phyloP scores from a whole-genome alignment of 2,888 invertebrate species.

The Drosophila testacea region DNA sequence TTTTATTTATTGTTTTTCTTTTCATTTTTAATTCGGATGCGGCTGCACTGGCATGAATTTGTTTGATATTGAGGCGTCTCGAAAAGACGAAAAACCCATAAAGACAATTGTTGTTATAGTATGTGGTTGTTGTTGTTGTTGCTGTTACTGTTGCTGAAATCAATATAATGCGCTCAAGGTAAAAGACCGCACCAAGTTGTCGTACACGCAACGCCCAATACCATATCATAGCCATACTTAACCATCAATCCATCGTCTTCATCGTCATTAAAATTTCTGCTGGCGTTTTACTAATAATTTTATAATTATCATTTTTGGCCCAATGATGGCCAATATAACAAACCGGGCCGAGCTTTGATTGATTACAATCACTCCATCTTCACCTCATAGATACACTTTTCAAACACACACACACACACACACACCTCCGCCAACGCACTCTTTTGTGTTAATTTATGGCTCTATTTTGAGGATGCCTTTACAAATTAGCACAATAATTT shows the following conservation, averaged over 20 bases:
- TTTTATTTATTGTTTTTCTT: conserved; percentile 22
- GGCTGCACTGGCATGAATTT: conserved; percentile 55
- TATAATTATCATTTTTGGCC: conserved; percentile 61
- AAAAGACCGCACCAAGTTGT: conserved; percentile 71
- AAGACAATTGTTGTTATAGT: conserved; percentile 32
- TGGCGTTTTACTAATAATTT: conserved; percentile 65
- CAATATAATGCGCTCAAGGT: conserved; percentile 72
- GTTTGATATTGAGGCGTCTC: conserved; percentile 43
- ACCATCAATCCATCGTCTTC: conserved; percentile 6
- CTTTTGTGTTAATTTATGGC: conserved; percentile 61
- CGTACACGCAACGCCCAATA: conserved; percentile 65
- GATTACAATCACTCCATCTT: conserved; percentile 35
- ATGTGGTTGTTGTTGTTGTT: conserved; percentile 22
- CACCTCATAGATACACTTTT: not conserved
- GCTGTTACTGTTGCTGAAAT: conserved; percentile 53
- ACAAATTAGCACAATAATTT: conserved; percentile 72
- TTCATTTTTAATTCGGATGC: conserved; percentile 21
- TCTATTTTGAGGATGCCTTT: conserved; percentile 58
- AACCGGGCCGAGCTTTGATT: conserved; percentile 44
- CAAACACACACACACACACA: conserved; percentile 2
- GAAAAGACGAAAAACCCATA: conserved; percentile 46
- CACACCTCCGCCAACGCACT: not conserved
- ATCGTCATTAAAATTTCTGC: conserved; percentile 46
- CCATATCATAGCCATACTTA: not conserved
- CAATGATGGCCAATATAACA: conserved; percentile 57